Base-by-base conservation (phyloP, 2,888 invertebrate species). In the Rhagonycha fulva region DNA sequence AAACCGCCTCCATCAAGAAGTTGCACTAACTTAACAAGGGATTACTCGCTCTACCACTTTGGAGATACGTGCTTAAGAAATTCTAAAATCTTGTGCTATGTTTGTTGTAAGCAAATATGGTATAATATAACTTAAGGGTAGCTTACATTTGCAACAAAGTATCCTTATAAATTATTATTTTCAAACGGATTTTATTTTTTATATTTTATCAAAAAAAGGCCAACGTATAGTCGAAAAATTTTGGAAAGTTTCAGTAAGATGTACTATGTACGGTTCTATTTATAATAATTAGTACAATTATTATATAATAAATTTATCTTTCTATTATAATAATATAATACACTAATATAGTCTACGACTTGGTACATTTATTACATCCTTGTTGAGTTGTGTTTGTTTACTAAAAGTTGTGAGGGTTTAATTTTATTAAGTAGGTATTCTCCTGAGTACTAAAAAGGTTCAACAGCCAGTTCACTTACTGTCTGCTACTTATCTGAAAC, bases 31-130 rank as follows among this genome's bases (percentile, higher is more conserved):
- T 66, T 72, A 72, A 66, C 67, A 60, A 30, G 24, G 71, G 72
- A 72, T 72, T 72, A 66, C 60, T 32, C 66, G 30, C 72, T 61
- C 72, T 14, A 66, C 32, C 71, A 32, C 71, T 71, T 71, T 72
- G 32, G 47, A 72, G 47, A 72, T 60, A 67, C 47, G 72, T 72
- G 72, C 67, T 19, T 30, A 24, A 47, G 24, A 66, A 67, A 72
- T 72, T 60, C 72, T 72, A 60, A 72, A 72, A 72, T 72, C 67
- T 67, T 63, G 63, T 72, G 23, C 47, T 63, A 9, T 47, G n/a
- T 47, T 47, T 72, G 72, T 72, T 62, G 24, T 60, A 26, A 60
- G 67, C 60, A 72, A 72, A 72, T 72, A 67, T 47, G 26, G 72
- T 28, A 47, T n/a, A n/a, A 47, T n/a, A 47, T 47, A n/a, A 47